Evolutionary conservation across 2,888 invertebrate species (phyloP), one percentile per base, ranked within the genome.

Genomic region (Biston stratarius): DNA sequence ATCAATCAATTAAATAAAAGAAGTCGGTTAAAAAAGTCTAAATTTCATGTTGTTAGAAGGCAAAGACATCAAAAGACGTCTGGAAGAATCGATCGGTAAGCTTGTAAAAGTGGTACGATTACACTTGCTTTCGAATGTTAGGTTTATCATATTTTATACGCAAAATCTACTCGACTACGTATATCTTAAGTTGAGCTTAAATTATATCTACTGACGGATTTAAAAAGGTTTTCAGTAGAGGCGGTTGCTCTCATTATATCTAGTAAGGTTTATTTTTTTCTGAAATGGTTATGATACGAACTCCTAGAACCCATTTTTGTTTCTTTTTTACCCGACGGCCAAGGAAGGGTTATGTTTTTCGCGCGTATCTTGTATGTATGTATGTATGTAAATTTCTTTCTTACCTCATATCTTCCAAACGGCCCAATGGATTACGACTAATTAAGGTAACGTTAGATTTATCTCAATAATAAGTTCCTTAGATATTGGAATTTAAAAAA

Each of bases 31-130:
- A 24, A 24, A 24, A 24, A 24, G 38, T 14, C 34, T 8, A 7
- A 64, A 34, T 24, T 47, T 12, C 24, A 64, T 47, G 47, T 58
- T 58, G n/a, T 44, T 33, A 53, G 52, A 45, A 40, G n/a, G 24
- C 10, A 14, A 5, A 38, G 11, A 53, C 52, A 40, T 64, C 58
- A 64, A 53, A 45, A 59, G 53, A 52, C 42, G 52, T 64, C 58
- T 64, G 52, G 33, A 40, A 52, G 40, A 64, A 38, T 47, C 34
- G 64, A 59, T 59, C 53, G 40, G 40, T 38, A 49, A 33, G 33
- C 62, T 14, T 47, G 10, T 42, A 33, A 51, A n/a, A 51, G 51
- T 14, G 47, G 40, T 40, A 7, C 33, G 24, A 6, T 14, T 47
- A 33, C 11, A 11, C 9, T 52, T 52, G 34, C 51, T 53, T 53